Base-by-base conservation (phyloP, 1,140 invertebrate genomes). In the Trichoplusia ni region DNA sequence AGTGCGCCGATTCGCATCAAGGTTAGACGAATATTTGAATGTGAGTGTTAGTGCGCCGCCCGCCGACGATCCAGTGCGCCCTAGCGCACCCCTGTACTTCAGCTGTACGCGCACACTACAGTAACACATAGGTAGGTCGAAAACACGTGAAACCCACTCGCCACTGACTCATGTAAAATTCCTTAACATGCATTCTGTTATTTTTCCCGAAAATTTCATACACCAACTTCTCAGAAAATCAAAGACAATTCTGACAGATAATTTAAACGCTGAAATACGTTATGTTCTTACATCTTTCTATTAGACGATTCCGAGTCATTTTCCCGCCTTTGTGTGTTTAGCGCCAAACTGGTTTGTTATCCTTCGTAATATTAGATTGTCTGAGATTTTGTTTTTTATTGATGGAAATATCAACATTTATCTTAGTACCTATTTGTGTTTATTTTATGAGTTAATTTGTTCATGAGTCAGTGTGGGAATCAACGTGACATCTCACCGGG, bases 1-100 rank as follows among this genome's bases (percentile, higher is more conserved):
- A 89, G 84, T 87, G 86, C 86, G 81, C 82, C 86, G 78, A 89
- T 87, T 86, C 86, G 86, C 86, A 88, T 86, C 83, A 89, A 89
- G 86, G 86, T 89, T 87, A 89, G 86, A 82, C 76, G 81, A 81
- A 84, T 82, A 84, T 87, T 86, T 87, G 79, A 85, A 75, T 81
- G 85, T 89, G 85, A 87, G 85, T 90, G 86, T 82, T 84, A 71
- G 82, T 85, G 85, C 78, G 69, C 77, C 77, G 76, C 75, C 79
- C 73, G 77, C 76, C 76, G 77, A 64, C 70, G 73, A 73, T 59
- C 70, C 72, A 61, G 75, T 65, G 75, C 81, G 79, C 81, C 79
- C 76, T 77, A 67, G 75, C 82, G 77, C 77, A 76, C 71, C 79
- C 73, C 67, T 64, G 63, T 66, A 68, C 84, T 78, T 77, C 81